Evolutionary conservation across 2,797 vertebrate species (phyloP), one percentile per base, ranked within the genome.

Genomic region (Ctenosaura bakeri): DNA sequence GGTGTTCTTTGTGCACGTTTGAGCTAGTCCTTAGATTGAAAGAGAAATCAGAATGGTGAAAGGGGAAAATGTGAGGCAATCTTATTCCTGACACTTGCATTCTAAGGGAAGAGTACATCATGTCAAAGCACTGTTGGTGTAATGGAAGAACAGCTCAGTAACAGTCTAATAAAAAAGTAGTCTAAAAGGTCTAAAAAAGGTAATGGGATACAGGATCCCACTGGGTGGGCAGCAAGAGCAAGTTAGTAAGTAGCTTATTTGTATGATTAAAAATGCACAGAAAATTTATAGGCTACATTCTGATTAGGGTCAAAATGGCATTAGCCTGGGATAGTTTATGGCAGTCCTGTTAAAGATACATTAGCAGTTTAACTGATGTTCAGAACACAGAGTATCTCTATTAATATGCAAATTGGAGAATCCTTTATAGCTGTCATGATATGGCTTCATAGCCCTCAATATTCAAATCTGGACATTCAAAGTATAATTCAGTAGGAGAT

Each of bases 61-160:
- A n/a, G 10, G 29, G 29, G 26, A n/a, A 71, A 71, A 12, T n/a
- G 29, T 71, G 69, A 71, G 4, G 10, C 3, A 46, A 62, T 62
- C 59, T 62, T 62, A 22, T 6, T 62, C 4, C 13, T 62, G 4
- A 26, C 38, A 78, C 1, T 76, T 76, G 24, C 24, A 52, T 50
- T 10, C 29, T 26, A 52, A 83, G 54, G 38, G 35, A 59, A 2
- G 62, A 62, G 1, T 59, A 91, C 81, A 13, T 88, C 5, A 69
- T 46, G 85, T 90, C 83, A 50, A 84, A 80, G 6, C 13, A 77
- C 83, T 14, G 88, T 0, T 0, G 10, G 85, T 93, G 80, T 87
- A 93, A 89, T 6, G 52, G 89, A 90, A 88, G 83, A 88, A 74
- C 46, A 62, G 91, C 62, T 89, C 81, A 88, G 76, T 38, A 87